Evolutionary conservation across 2,888 invertebrate species (phyloP), one percentile per base, ranked within the genome.

Genomic region (Drosophila leonis): DNA sequence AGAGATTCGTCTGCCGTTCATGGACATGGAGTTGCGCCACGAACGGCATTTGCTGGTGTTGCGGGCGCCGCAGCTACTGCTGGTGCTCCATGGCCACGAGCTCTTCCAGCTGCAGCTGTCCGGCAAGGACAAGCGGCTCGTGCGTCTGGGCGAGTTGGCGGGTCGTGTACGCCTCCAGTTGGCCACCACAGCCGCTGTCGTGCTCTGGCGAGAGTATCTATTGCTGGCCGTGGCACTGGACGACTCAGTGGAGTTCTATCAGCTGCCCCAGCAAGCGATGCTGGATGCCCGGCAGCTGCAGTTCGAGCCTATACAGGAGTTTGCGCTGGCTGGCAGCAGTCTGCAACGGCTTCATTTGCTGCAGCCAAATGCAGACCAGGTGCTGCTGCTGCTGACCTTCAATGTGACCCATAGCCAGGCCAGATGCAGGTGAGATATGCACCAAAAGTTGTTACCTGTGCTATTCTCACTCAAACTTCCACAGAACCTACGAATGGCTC

Each of bases 401-500:
- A 84, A 90, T 63, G 79, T 80, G 46, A 90, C 88, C 0, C 87
- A 80, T 15, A 63, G 78, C 0, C 82, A 90, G 35, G 78, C 87
- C 20, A 88, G 85, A 48, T 67, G 68, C 70, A 79, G 66, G 90
- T 86, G n/a, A 31, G 78, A 6, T 13, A 20, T 51, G 2, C 9
- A 10, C n/a, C 46, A 13, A 2, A 13, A 2, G 7, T 2, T 20
- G 6, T 37, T 24, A 18, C 1, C 35, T 9, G 3, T 7, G 18
- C 0, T 15, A 5, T 10, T 24, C 52, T 35, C 33, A 24, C 15
- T 4, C 9, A 2, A 20, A 15, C 24, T 5, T 35, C 1, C 27
- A 2, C 57, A 92, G 92, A 61, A 89, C 88, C 33, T 92, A 88
- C 54, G 87, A 90, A 62, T 92, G 92, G 92, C 65, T 86, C 44